Evolutionary conservation across 2,888 invertebrate species (phyloP).

Genomic region (Notocelia uddmanniana): DNA sequence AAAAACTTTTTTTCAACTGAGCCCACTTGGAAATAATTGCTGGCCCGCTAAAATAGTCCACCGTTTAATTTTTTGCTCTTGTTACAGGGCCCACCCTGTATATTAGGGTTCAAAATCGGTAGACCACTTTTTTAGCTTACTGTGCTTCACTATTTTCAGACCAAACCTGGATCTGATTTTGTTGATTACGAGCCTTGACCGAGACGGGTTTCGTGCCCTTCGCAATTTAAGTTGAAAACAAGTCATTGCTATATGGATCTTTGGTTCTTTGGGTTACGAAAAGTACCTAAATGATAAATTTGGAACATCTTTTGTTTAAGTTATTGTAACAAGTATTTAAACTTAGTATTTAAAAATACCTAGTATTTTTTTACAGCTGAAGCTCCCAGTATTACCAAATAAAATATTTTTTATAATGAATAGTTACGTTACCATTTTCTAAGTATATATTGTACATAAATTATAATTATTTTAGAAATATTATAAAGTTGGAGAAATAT

Average conservation of each 20-base stretch:
- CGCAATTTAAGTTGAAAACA: slow-evolving; percentile 15
- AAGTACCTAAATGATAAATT: too few relatives aligned
- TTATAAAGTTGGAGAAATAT: not conserved
- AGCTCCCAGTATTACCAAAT: slow-evolving; percentile 31
- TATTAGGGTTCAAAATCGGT: too few relatives aligned
- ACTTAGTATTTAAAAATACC: slow-evolving; percentile 1
- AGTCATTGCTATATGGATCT: not conserved
- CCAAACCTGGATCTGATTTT: slow-evolving; percentile 41
- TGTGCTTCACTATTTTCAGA: too few relatives aligned
- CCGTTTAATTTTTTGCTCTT: too few relatives aligned
- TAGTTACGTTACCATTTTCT: slow-evolving; percentile 31
- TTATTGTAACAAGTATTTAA: slow-evolving; percentile 4
- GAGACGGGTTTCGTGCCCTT: slow-evolving; percentile 29
- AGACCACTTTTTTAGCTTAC: too few relatives aligned
- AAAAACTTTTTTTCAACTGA: too few relatives aligned
- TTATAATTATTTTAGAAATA: slow-evolving; percentile 9
- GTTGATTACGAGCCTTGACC: slow-evolving; percentile 38
- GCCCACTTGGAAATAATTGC: too few relatives aligned
- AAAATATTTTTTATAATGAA: slow-evolving; percentile 12
- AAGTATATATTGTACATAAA: slow-evolving; percentile 38
- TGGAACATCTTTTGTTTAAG: not conserved
- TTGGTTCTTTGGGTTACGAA: too few relatives aligned
- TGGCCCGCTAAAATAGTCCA: too few relatives aligned
- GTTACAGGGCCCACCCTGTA: too few relatives aligned
- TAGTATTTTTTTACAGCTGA: not conserved